These are phyloP conservation scores for Chaenocephalus aceratus DNA, from an alignment of 2,113 vertebrate species.

Conservation along the genomic window DNA sequence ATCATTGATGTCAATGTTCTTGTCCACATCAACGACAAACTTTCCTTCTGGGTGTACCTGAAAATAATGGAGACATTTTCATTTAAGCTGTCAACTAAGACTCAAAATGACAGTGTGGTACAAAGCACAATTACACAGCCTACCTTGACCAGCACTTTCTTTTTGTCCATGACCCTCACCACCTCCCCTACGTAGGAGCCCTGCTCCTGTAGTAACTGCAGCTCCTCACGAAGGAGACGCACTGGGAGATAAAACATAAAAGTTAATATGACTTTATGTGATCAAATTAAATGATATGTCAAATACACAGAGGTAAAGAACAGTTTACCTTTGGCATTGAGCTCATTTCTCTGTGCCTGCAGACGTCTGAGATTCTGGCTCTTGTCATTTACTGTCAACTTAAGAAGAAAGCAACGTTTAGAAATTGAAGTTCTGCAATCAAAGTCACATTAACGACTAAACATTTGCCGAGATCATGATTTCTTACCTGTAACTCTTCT, in stretches of 20 bases:
- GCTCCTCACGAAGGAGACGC: constrained; percentile 94
- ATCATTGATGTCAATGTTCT: constrained; percentile 99
- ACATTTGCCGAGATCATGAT: not conserved
- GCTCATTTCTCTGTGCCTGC: constrained; percentile 96
- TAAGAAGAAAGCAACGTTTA: constrained; percentile 30
- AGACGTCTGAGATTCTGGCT: constrained; percentile 97
- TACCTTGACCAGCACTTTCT: constrained; percentile 98
- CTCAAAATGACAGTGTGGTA: not conserved
- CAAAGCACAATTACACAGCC: not conserved
- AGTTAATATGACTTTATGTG: too few relatives aligned
- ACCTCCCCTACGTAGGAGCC: constrained; percentile 98
- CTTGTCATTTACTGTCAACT: constrained; percentile 98
- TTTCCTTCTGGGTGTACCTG: constrained; percentile 98
- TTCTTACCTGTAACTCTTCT: constrained; percentile 95
- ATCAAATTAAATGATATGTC: not conserved
- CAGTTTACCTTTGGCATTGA: constrained; percentile 94
- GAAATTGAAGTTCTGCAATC: not conserved
- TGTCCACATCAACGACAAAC: constrained; percentile 98
- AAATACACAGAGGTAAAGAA: not conserved
- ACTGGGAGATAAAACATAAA: constrained; percentile 77
- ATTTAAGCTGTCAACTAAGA: not conserved
- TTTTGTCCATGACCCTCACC: constrained; percentile 99
- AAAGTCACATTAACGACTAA: not conserved
- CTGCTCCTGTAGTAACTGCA: constrained; percentile 97
- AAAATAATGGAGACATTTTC: constrained; percentile 1